phyloP scores from a whole-genome alignment of 2,113 vertebrate genomes.

The Thunnus maccoyii region DNA sequence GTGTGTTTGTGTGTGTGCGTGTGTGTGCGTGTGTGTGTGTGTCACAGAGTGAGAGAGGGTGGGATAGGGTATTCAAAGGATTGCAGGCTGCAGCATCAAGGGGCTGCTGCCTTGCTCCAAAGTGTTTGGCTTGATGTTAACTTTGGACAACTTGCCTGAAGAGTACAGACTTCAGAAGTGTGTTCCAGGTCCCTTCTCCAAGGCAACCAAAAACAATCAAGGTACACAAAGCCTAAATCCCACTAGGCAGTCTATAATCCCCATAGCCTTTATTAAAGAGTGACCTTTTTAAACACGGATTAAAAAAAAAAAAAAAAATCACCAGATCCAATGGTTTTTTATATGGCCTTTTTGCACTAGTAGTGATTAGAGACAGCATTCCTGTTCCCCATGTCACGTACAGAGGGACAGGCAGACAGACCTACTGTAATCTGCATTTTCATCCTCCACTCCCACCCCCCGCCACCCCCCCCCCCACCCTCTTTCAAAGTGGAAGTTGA shows the following conservation, averaged over 20 bases:
- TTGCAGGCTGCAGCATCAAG: conserved; percentile 39
- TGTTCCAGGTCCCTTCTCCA: conserved; percentile 34
- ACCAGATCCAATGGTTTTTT: conserved; percentile 61
- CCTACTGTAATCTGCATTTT: conserved; percentile 86
- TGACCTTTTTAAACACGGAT: conserved; percentile 63
- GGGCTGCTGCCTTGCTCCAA: conserved; percentile 18
- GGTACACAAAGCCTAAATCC: conserved; percentile 39
- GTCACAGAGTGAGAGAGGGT: conserved; percentile 1
- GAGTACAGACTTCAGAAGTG: conserved; percentile 45
- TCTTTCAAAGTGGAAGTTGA: conserved; percentile 87
- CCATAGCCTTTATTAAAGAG: conserved; percentile 62
- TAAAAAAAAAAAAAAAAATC: conserved; percentile 37
- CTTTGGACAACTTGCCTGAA: conserved; percentile 52
- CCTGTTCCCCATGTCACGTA: conserved; percentile 77
- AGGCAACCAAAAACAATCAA: conserved; percentile 67
- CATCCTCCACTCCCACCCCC: not conserved
- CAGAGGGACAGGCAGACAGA: conserved; percentile 71
- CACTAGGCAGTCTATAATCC: conserved; percentile 57
- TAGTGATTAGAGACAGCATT: conserved; percentile 76
- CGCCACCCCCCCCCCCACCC: not conserved
- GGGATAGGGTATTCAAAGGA: conserved; percentile 48
- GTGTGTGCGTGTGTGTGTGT: conserved; percentile 19
- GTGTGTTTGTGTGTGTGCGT: conserved; percentile 22
- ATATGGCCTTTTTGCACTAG: conserved; percentile 46
- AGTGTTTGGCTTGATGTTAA: conserved; percentile 46